Evolutionary conservation across 1,140 invertebrate genomes (phyloP), one percentile per base, ranked within the genome.

Genomic region (Alviniconcha marisindica): DNA sequence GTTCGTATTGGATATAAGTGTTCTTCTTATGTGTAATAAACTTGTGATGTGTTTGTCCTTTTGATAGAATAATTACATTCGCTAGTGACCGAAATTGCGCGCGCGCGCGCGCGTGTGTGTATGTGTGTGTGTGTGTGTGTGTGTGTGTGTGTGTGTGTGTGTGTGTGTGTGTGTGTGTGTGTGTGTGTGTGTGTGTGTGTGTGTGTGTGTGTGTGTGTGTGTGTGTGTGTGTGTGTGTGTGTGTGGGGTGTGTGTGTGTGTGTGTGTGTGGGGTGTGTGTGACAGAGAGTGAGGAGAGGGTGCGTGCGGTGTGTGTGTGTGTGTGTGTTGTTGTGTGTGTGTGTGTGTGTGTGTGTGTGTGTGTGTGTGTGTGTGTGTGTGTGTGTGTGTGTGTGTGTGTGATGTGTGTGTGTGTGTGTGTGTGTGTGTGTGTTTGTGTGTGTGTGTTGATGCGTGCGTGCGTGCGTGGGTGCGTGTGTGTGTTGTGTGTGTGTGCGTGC

Each of bases 101-200:
- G n/a, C n/a, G n/a, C 28, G 7, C 24, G 28, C 28, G 60, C 24
- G 7, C 60, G 60, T 63, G 28, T 12, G 21, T 63, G 28, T n/a
- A 63, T 24, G 21, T 63, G 24, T 63, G 60, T n/a, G 7, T 63
- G 60, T 63, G 28, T 31, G 28, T 24, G 21, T n/a, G 60, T 31
- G 60, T n/a, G 60, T 31, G 21, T n/a, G 60, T 31, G 60, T 24
- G 60, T 31, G 60, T 24, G 60, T n/a, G 60, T n/a, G 60, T 63
- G 60, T 63, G 60, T 63, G 60, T 63, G 60, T 63, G 60, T 63
- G 60, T 63, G 60, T 63, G 60, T 63, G 60, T 63, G 60, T 63
- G 60, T 63, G 60, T 63, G 60, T 63, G 60, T 63, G 60, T 63
- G 60, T 63, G 60, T n/a, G 60, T 63, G 60, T n/a, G 60, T 63